phyloP scores from a whole-genome alignment of 2,113 vertebrate species.

The Manacus vitellinus region DNA sequence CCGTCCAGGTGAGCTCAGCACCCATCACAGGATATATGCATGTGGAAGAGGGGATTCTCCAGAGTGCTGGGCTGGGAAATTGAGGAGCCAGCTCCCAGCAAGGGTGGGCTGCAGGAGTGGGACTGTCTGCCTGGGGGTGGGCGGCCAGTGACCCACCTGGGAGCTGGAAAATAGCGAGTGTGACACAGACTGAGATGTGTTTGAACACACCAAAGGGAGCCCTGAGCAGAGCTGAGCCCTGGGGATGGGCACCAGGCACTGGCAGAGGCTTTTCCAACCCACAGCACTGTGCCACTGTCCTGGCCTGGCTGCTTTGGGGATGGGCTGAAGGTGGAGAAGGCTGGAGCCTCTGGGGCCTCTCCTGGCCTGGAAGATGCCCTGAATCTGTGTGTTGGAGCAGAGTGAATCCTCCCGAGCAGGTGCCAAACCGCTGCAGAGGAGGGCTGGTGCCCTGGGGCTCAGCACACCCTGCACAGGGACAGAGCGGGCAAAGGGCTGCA shows the following conservation, averaged over 20 bases:
- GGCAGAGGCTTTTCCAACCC: neutral
- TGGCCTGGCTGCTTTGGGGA: accelerated
- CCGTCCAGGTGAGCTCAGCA: accelerated
- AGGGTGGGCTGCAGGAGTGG: neutral
- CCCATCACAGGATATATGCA: accelerated
- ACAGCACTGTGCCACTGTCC: neutral
- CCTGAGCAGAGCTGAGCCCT: accelerated
- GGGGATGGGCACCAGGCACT: accelerated
- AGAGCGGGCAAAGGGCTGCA: accelerated
- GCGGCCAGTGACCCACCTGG: neutral
- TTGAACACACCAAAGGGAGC: accelerated
- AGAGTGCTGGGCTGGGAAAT: neutral
- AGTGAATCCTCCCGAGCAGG: neutral
- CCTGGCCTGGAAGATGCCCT: neutral
- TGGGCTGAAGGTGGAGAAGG: neutral
- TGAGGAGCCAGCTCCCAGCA: neutral
- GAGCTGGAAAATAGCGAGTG: neutral
- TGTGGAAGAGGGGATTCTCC: neutral
- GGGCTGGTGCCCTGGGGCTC: neutral
- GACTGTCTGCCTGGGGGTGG: neutral
- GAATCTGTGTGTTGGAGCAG: neutral
- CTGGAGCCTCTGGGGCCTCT: neutral
- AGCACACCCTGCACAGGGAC: accelerated
- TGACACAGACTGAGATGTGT: neutral
- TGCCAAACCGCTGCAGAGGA: neutral